These are phyloP conservation scores for Macrotus californicus DNA, from an alignment of 2,113 vertebrate genomes.

Conservation along the genomic window DNA sequence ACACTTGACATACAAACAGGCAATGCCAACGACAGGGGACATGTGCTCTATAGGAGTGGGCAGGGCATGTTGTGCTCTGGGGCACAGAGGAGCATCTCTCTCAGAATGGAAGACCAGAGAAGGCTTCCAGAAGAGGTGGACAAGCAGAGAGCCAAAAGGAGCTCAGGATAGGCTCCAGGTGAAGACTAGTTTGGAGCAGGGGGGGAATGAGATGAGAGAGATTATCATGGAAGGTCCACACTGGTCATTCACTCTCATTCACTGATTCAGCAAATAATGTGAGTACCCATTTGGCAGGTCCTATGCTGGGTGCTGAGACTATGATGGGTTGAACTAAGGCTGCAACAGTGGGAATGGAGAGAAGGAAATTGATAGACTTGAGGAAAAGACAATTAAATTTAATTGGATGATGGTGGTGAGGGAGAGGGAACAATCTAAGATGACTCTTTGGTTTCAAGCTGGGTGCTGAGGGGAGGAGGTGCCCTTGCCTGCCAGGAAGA, in stretches of 20 bases:
- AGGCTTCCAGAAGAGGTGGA: neutral
- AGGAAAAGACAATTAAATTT: neutral
- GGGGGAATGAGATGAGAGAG: neutral
- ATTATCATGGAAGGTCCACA: neutral
- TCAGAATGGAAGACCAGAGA: neutral
- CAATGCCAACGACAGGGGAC: accelerated
- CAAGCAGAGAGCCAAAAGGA: accelerated
- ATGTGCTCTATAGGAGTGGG: accelerated
- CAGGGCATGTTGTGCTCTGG: accelerated
- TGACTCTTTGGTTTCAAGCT: neutral
- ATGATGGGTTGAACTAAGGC: too few relatives aligned
- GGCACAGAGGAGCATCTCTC: neutral
- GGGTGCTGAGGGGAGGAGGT: neutral
- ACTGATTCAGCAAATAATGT: accelerated
- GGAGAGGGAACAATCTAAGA: neutral
- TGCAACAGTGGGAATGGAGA: neutral
- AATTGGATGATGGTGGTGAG: neutral
- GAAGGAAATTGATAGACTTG: neutral
- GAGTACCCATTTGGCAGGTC: neutral
- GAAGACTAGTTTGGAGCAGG: neutral
- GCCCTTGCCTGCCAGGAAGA: neutral
- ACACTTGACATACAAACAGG: accelerated
- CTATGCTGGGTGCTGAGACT: neutral
- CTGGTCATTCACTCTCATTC: neutral
- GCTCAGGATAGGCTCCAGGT: neutral